Conservation (phyloP, 2,888 invertebrate species). For the Leptothorax acervorum region DNA sequence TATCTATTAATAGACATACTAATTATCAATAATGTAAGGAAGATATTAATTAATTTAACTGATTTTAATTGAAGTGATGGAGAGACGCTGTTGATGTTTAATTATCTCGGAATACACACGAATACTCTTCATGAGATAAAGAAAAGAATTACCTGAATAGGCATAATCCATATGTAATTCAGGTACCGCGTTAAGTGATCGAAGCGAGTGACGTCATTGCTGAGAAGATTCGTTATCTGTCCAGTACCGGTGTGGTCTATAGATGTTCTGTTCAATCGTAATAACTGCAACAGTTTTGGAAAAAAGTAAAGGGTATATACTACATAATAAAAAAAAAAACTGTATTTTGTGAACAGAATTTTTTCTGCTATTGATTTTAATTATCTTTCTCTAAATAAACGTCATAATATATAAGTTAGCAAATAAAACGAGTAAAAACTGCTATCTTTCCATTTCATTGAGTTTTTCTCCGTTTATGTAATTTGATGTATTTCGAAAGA, state of each 20-base stretch:
- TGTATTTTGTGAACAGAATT: too few relatives aligned
- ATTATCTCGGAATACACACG: background rate
- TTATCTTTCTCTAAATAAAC: too few relatives aligned
- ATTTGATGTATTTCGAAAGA: background rate
- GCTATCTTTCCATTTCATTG: background rate
- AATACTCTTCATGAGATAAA: background rate
- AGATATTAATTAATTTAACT: background rate
- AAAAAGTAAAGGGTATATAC: background rate
- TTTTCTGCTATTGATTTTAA: too few relatives aligned
- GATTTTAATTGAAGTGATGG: too few relatives aligned
- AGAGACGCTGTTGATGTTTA: too few relatives aligned
- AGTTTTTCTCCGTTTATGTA: background rate
- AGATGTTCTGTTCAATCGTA: conserved; percentile 86
- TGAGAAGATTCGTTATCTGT: conserved; percentile 96
- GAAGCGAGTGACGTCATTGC: conserved; percentile 97
- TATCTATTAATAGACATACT: background rate
- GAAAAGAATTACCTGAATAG: conserved; percentile 87
- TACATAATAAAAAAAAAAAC: background rate
- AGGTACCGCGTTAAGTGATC: conserved; percentile 94
- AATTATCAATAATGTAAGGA: background rate
- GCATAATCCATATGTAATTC: conserved; percentile 96
- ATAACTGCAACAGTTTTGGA: too few relatives aligned
- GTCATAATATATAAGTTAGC: too few relatives aligned
- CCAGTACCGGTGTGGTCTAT: conserved; percentile 91
- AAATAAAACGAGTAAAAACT: background rate